A percentile compares a stretch with the other conserved stretches of the same genome.
phyloP scores from a whole-genome alignment of 2,113 vertebrate species.

The Caracal caracal region DNA sequence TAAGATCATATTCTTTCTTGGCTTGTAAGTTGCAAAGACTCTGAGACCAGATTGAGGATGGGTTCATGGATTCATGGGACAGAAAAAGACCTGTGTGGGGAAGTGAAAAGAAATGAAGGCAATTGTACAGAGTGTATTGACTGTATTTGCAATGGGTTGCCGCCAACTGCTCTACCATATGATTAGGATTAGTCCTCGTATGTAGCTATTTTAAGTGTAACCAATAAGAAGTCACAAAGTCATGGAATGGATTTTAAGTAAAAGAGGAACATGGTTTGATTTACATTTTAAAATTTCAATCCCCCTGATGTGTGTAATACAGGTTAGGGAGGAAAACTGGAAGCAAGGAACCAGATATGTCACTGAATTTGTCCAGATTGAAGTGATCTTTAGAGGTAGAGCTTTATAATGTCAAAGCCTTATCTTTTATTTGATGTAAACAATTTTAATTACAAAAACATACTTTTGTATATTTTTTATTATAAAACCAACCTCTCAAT shows the following conservation, averaged over 20 bases:
- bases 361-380: neutral
- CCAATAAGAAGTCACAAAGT: neutral
- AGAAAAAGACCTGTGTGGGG: neutral
- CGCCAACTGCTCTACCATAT: neutral
- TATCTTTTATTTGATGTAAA: neutral
- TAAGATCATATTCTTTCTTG: neutral
- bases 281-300: slow-evolving; percentile 1
- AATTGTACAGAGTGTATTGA: neutral
- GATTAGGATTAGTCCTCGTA: neutral
- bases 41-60: neutral
- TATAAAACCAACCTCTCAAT: neutral
- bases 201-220: neutral
- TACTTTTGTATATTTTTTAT: neutral
- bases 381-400: neutral
- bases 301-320: neutral
- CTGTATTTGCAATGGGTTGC: neutral
- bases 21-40: neutral
- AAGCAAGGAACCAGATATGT: neutral
- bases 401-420: neutral
- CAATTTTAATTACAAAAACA: slow-evolving; percentile 32
- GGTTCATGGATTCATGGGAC: neutral
- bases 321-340: neutral
- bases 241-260: neutral
- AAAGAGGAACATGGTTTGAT: neutral
- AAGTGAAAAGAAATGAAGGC: slow-evolving; percentile 1